Evolutionary conservation across 2,797 vertebrate genomes (phyloP).

Genomic region (Mus caroli): DNA sequence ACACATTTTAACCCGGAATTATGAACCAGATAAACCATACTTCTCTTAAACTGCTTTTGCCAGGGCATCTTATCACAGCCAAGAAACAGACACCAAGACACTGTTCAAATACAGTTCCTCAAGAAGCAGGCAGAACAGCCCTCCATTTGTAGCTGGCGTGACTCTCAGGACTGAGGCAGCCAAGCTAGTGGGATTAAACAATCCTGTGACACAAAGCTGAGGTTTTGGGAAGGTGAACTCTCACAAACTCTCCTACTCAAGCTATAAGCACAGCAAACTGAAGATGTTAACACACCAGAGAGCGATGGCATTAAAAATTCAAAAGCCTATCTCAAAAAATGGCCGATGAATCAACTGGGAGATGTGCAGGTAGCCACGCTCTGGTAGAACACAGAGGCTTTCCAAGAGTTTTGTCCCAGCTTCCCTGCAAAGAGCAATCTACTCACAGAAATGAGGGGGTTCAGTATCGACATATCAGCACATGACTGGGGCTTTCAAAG

Average conservation of each 20-base stretch:
- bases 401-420: neutral
- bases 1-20: neutral
- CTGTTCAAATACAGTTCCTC: neutral
- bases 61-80: neutral
- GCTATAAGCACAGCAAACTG: neutral
- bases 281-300: conserved; percentile 60
- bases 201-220: neutral
- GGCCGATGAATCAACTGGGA: conserved; percentile 15
- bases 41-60: neutral
- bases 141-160: neutral
- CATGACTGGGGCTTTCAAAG: neutral
- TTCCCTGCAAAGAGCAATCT: neutral
- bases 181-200: neutral
- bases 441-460: neutral
- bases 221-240: conserved; percentile 52
- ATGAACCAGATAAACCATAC: neutral
- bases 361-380: neutral
- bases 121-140: neutral
- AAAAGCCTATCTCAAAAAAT: conserved; percentile 54
- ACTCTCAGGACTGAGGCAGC: too few relatives aligned
- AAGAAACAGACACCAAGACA: neutral
- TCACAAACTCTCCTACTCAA: neutral
- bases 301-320: conserved; percentile 72
- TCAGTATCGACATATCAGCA: neutral
- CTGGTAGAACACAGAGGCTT: neutral